phyloP scores from a whole-genome alignment of 2,797 vertebrate genomes.

The Lithobates sylvaticus region DNA sequence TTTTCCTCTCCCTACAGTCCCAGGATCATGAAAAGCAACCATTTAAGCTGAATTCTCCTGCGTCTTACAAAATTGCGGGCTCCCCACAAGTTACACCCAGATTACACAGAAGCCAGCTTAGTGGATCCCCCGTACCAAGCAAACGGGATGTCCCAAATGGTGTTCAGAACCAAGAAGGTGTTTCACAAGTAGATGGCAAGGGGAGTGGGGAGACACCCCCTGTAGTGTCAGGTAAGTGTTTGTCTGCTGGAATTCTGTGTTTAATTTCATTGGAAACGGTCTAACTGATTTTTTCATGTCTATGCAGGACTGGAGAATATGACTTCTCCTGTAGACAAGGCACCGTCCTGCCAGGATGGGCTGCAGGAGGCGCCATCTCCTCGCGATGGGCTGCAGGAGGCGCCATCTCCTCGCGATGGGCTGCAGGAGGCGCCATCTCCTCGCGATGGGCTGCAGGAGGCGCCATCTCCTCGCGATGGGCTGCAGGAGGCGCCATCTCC shows the following conservation, averaged over 20 bases:
- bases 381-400: neutral
- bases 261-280: neutral
- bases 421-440: neutral
- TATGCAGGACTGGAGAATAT: neutral
- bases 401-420: neutral
- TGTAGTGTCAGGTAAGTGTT: neutral
- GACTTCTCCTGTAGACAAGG: neutral
- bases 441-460: neutral
- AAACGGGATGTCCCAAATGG: constrained; percentile 67
- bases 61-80: constrained; percentile 68
- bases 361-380: neutral
- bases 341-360: neutral
- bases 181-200: constrained; percentile 62
- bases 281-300: neutral
- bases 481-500: neutral
- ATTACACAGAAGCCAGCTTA: constrained; percentile 64
- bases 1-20: constrained; percentile 74
- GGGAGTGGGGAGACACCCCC: neutral
- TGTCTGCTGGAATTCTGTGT: neutral
- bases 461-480: neutral
- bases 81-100: constrained; percentile 76
- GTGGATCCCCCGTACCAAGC: constrained; percentile 64
- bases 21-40: constrained; percentile 86
- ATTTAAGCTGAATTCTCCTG: constrained; percentile 80
- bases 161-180: constrained; percentile 63